Evolutionary conservation across 2,113 vertebrate genomes (phyloP), one percentile per base, ranked within the genome.

Genomic region (Tringa solitaria): DNA sequence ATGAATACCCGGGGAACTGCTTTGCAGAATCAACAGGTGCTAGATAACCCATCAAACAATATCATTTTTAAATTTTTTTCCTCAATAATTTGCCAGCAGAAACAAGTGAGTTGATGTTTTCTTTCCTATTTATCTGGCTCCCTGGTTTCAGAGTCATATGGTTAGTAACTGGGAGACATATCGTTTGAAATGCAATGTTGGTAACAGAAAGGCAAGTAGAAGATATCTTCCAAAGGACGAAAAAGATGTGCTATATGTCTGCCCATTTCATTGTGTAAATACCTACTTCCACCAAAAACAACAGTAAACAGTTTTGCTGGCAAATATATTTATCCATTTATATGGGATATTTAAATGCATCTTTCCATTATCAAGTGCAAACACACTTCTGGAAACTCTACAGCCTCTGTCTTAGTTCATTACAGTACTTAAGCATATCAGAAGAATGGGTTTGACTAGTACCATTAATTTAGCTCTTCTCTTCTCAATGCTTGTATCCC

Each of bases 51-150:
- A 33, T 98, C 97, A 12, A 98, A 98, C 81, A 98, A 98, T 97
- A 98, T 97, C 61, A 89, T 96, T 43, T 59, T 63, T 23, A 48
- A 6, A 3, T 3, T n/a, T 37, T 21, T 18, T 8, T n/a, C 13
- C 97, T 98, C 45, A 98, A 94, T 89, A 98, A 98, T 94, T 97
- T 98, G 14, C 98, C 97, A 3, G 98, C 97, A 43, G 98, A 98
- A 96, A 98, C 98, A 93, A 98, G 98, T 27, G 98, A 98, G 94
- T 98, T 98, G 97, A 98, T 98, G 98, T 95, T 98, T 43, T 98
- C 98, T 87, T 98, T 98, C 98, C 84, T 98, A 46, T 98, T 99
- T 97, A 98, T 98, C 95, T 98, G 98, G 94, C 98, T 99, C 74
- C 97, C 98, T 6, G 96, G 96, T 35, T 98, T 99, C 94, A 98